phyloP scores from a whole-genome alignment of 2,888 invertebrate species.

The Melieria crassipennis region DNA sequence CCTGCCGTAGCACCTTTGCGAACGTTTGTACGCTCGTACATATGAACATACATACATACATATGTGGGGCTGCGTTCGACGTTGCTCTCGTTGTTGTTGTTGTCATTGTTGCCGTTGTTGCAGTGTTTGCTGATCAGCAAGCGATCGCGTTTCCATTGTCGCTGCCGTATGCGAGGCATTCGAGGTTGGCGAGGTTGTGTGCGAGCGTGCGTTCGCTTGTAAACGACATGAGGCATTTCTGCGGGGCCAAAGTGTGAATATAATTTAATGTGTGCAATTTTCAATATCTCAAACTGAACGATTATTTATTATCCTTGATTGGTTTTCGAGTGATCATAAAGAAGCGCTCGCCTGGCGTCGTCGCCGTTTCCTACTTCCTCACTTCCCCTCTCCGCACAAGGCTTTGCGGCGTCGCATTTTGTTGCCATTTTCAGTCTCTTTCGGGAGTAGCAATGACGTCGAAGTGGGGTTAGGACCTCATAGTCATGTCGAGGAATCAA shows the following conservation, averaged over 20 bases:
- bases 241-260: conserved; percentile 65
- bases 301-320: conserved; percentile 66
- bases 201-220: conserved; percentile 45
- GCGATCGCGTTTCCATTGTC: conserved; percentile 43
- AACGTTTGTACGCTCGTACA: too few relatives aligned
- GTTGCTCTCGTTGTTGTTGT: conserved; percentile 33
- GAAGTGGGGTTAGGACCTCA: conserved; percentile 1
- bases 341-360: conserved; percentile 56
- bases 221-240: conserved; percentile 41
- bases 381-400: not conserved
- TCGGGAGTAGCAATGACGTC: not conserved
- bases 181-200: conserved; percentile 42
- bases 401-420: conserved; percentile 4
- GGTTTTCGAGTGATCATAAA: conserved; percentile 65
- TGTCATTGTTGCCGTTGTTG: conserved; percentile 36
- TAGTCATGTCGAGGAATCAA: too few relatives aligned
- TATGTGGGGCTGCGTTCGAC: not conserved
- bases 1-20: too few relatives aligned
- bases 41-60: too few relatives aligned
- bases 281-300: conserved; percentile 60
- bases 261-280: conserved; percentile 66
- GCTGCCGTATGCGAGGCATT: conserved; percentile 41
- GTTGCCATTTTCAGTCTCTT: too few relatives aligned
- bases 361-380: not conserved
- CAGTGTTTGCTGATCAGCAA: conserved; percentile 55